phyloP scores from a whole-genome alignment of 1,140 invertebrate genomes.

The Drosophila carrolli region DNA sequence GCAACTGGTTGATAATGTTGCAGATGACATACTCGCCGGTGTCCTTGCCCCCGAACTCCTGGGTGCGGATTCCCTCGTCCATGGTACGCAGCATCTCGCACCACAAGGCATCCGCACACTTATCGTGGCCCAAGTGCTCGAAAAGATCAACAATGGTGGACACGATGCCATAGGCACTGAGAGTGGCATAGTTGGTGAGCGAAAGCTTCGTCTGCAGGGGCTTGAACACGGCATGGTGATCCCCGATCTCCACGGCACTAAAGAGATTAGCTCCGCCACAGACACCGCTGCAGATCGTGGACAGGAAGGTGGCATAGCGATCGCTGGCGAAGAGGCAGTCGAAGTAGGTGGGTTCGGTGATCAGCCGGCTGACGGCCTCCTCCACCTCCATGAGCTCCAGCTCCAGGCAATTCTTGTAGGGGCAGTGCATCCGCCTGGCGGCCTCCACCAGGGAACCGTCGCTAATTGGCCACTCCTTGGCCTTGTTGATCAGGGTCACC shows the following conservation, averaged over 20 bases:
- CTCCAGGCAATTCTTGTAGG: conserved; percentile 30
- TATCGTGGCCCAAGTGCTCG: conserved; percentile 40
- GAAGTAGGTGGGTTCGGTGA: conserved; percentile 50
- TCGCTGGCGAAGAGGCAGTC: conserved; percentile 70
- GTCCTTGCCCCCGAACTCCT: conserved; percentile 64
- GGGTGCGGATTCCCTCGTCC: conserved; percentile 57
- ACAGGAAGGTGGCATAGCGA: conserved; percentile 71
- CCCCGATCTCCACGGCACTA: conserved; percentile 57
- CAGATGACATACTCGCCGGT: conserved; percentile 67
- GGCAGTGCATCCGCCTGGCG: conserved; percentile 31
- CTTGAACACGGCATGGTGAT: conserved; percentile 72
- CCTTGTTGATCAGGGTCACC: conserved; percentile 62
- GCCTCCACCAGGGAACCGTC: conserved; percentile 52
- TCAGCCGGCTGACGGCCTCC: conserved; percentile 32
- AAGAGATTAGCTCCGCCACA: conserved; percentile 76
- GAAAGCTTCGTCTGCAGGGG: conserved; percentile 74
- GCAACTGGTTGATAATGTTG: conserved; percentile 65
- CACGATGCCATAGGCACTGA: conserved; percentile 77
- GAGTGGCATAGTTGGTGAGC: conserved; percentile 54
- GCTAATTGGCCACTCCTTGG: conserved; percentile 58
- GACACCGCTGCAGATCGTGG: conserved; percentile 63
- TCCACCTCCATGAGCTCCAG: conserved; percentile 62
- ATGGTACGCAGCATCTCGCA: conserved; percentile 61
- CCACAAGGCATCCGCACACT: conserved; percentile 47
- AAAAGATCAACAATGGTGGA: conserved; percentile 65